Conservation (phyloP, 2,113 vertebrate genomes). For the Turnix velox region DNA sequence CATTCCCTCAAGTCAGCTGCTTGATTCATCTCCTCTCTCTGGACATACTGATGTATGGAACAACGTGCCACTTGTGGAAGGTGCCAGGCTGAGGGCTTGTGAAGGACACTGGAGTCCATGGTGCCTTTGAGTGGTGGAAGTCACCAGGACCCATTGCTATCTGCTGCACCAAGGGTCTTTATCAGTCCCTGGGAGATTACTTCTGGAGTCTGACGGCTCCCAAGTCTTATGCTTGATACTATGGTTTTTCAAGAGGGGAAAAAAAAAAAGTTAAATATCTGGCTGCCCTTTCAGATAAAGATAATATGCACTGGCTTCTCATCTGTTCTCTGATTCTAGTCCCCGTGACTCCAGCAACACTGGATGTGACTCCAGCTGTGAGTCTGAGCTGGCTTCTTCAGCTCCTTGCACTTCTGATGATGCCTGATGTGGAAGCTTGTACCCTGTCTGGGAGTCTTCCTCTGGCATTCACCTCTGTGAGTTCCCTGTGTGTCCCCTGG, state of each 20-base stretch:
- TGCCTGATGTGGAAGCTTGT: fast-evolving
- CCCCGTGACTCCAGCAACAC: background rate
- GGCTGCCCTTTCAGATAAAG: background rate
- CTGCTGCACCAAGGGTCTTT: background rate
- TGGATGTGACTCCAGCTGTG: background rate
- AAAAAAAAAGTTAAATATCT: background rate
- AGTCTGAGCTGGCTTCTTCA: background rate
- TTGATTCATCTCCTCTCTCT: background rate
- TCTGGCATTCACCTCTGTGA: fast-evolving
- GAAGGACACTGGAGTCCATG: background rate
- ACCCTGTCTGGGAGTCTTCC: background rate
- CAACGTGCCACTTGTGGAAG: background rate
- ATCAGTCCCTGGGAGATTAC: background rate
- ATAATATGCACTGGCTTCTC: background rate
- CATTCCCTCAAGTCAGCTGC: background rate
- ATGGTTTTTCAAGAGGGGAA: background rate
- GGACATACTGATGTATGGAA: background rate
- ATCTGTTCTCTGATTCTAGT: background rate
- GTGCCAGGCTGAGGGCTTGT: background rate
- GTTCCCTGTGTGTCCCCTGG: background rate
- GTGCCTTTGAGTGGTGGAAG: background rate
- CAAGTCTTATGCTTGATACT: background rate
- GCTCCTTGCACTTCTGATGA: background rate
- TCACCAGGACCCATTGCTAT: background rate
- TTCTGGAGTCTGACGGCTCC: background rate